Percentiles rank a stretch among this genome's conserved stretches.
Evolutionary conservation across 2,113 vertebrate species (phyloP).

Genomic region (Oncorhynchus nerka): DNA sequence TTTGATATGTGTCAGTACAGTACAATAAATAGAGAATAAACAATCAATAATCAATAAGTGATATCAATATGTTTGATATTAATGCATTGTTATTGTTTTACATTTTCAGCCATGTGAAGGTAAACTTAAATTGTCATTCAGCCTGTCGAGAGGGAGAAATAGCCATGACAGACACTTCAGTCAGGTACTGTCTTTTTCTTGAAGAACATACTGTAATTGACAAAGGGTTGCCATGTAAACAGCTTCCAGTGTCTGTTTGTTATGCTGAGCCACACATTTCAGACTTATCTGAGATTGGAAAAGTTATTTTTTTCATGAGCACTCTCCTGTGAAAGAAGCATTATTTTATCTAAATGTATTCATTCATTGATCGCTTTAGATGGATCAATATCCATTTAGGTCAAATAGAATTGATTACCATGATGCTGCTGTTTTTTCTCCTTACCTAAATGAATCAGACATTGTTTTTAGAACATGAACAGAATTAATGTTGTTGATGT

Average conservation of each 20-base stretch:
- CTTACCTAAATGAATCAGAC: slow-evolving; percentile 27
- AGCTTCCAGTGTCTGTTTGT: not conserved
- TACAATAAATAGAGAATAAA: no score
- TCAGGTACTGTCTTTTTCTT: no score
- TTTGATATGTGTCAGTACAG: no score
- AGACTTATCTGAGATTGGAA: slow-evolving; percentile 2
- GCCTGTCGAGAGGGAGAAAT: no score
- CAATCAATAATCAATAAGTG: no score
- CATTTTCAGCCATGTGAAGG: no score
- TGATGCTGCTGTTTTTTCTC: slow-evolving; percentile 23
- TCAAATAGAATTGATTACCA: slow-evolving; percentile 36
- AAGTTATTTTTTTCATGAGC: slow-evolving; percentile 2
- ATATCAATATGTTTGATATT: no score
- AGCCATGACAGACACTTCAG: no score
- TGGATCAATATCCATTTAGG: slow-evolving; percentile 47
- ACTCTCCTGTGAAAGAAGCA: slow-evolving; percentile 14
- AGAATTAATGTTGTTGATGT: slow-evolving; percentile 22
- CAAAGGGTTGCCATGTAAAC: no score
- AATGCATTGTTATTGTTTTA: no score
- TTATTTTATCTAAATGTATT: slow-evolving; percentile 45
- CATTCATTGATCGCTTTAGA: slow-evolving; percentile 32
- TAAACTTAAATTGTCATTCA: no score
- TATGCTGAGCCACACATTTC: slow-evolving; percentile 9
- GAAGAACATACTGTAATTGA: no score
- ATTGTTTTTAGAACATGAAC: slow-evolving; percentile 34